Evolutionary conservation across 2,888 invertebrate species (phyloP).

Genomic region (Macropis europaea): DNA sequence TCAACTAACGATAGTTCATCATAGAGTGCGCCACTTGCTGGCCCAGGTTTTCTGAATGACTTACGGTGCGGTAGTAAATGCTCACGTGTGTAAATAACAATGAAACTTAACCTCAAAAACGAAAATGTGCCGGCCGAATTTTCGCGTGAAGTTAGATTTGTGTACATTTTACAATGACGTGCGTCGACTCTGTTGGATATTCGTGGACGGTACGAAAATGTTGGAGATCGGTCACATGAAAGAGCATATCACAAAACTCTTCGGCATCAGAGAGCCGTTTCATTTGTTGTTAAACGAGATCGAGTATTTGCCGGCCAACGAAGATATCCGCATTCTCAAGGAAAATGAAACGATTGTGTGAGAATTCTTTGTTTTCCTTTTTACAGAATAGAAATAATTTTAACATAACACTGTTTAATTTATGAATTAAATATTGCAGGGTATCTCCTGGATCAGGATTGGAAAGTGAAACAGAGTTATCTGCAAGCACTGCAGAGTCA

Average conservation of each 20-base stretch:
- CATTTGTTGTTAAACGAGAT: constrained; percentile 70
- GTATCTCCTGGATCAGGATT: constrained; percentile 63
- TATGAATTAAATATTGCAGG: constrained; percentile 44
- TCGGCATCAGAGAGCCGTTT: constrained; percentile 74
- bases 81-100: neutral
- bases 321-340: constrained; percentile 72
- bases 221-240: constrained; percentile 69
- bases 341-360: constrained; percentile 66
- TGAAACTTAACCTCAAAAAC: constrained; percentile 8
- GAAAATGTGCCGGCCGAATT: constrained; percentile 58
- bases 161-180: constrained; percentile 69
- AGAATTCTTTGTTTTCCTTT: constrained; percentile 13
- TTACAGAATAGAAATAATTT: neutral
- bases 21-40: neutral
- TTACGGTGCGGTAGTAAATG: neutral
- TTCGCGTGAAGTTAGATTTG: constrained; percentile 72
- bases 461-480: neutral
- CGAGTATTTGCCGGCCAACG: constrained; percentile 74
- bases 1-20: neutral
- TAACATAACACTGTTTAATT: neutral
- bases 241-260: constrained; percentile 72
- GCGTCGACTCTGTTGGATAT: constrained; percentile 69
- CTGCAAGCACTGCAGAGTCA: neutral
- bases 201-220: constrained; percentile 69
- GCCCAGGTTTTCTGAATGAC: neutral